Percentiles rank a stretch among this genome's conserved stretches.
These are phyloP conservation scores for Bostrychus sinensis DNA, from an alignment of 2,113 vertebrate genomes.

Conservation along the genomic window DNA sequence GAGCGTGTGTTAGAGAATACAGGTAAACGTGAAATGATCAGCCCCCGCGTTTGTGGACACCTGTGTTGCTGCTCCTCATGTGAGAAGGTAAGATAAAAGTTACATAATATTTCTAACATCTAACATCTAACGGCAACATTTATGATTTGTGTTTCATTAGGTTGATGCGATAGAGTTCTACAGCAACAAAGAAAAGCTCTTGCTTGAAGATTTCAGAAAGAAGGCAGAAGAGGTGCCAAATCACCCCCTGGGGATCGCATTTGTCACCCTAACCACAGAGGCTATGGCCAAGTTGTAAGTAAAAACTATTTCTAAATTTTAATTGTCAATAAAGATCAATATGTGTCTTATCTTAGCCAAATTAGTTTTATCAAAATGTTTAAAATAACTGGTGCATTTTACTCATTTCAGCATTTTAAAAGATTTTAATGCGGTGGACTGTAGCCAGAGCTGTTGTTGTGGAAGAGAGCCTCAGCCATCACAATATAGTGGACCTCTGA, in stretches of 20 bases:
- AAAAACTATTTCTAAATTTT: neutral
- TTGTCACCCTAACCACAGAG: conserved; percentile 90
- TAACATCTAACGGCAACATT: neutral
- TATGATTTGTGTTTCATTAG: conserved; percentile 64
- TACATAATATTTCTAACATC: too few relatives aligned
- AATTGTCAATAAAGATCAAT: neutral
- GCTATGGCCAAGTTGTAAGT: conserved; percentile 92
- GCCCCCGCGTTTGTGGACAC: conserved; percentile 83
- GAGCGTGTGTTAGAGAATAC: conserved; percentile 73
- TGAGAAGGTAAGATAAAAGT: conserved; percentile 78
- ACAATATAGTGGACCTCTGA: conserved; percentile 74
- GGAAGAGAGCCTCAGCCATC: conserved; percentile 85
- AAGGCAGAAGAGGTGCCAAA: conserved; percentile 72
- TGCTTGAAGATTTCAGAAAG: conserved; percentile 75
- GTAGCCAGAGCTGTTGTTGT: conserved; percentile 74
- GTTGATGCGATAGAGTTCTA: conserved; percentile 93
- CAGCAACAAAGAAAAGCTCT: conserved; percentile 70
- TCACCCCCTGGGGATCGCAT: conserved; percentile 89
- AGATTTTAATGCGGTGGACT: conserved; percentile 92
- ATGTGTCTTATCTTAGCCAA: neutral
- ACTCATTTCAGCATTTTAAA: conserved; percentile 85
- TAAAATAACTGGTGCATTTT: conserved; percentile 1
- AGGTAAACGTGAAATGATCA: conserved; percentile 78
- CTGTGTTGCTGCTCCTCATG: conserved; percentile 86
- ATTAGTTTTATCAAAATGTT: too few relatives aligned